phyloP scores from a whole-genome alignment of 2,113 vertebrate species.

The Mustelus asterias region DNA sequence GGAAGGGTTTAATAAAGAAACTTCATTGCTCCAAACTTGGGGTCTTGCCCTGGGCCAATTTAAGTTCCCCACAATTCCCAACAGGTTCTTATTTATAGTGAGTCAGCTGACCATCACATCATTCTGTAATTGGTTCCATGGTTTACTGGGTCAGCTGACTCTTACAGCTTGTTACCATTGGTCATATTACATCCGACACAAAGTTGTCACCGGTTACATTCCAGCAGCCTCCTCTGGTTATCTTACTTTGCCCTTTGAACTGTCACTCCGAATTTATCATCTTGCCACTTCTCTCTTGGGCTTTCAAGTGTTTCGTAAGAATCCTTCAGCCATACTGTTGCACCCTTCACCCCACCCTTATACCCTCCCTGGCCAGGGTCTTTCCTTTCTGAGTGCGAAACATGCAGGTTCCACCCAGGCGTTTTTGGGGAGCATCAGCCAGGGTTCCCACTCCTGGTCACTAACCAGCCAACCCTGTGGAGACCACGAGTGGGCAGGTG shows the following conservation, averaged over 20 bases:
- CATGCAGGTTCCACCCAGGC: background rate
- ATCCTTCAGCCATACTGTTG: background rate
- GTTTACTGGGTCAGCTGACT: no score
- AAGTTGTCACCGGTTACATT: no score
- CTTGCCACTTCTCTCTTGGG: background rate
- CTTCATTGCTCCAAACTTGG: no score
- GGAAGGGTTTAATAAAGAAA: no score
- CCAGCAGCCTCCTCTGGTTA: background rate
- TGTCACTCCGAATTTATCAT: background rate
- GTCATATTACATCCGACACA: no score
- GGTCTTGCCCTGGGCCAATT: no score
- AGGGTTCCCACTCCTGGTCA: background rate
- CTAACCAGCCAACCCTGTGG: background rate
- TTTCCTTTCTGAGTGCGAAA: background rate
- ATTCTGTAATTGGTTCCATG: no score
- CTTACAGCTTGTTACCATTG: no score
- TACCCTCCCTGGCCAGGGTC: no score
- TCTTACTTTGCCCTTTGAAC: background rate
- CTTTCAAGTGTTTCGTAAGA: background rate
- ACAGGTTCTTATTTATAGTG: no score
- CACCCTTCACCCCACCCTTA: background rate
- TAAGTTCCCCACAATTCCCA: no score
- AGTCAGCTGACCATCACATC: no score
- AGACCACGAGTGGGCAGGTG: background rate
- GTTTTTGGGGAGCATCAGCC: background rate